Percentiles rank a stretch among this genome's conserved stretches.
phyloP scores from a whole-genome alignment of 2,797 vertebrate genomes.

The Oreochromis grahami region DNA sequence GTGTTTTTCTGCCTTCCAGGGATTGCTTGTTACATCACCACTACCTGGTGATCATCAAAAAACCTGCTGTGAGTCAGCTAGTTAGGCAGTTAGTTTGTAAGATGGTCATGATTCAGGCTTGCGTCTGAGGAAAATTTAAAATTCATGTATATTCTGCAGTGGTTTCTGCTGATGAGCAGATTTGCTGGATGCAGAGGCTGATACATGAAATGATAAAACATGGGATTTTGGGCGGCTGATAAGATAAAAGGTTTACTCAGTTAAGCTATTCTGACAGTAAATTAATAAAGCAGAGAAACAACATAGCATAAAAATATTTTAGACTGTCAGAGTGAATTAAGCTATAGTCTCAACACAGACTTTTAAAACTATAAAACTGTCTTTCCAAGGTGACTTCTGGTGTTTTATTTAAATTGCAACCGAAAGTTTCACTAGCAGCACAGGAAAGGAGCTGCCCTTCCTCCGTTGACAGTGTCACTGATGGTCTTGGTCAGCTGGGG shows the following conservation, averaged over 20 bases:
- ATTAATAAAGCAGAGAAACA: neutral
- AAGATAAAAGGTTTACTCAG: neutral
- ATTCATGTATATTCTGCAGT: slow-evolving; percentile 3
- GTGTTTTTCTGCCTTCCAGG: neutral
- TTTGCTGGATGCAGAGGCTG: slow-evolving; percentile 5
- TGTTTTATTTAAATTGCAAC: neutral
- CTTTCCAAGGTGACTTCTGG: slow-evolving; percentile 9
- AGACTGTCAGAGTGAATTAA: neutral
- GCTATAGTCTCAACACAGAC: neutral
- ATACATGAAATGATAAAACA: slow-evolving; percentile 22
- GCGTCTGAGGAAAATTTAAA: slow-evolving; percentile 12
- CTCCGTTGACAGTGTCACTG: neutral
- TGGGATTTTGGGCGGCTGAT: neutral
- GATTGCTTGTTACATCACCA: slow-evolving; percentile 34
- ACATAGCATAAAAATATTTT: neutral
- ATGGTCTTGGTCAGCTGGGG: slow-evolving; percentile 17
- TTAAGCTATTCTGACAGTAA: neutral
- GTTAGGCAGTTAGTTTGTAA: slow-evolving; percentile 15
- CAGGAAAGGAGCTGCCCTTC: neutral
- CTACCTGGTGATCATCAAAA: slow-evolving; percentile 21
- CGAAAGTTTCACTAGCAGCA: neutral
- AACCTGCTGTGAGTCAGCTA: slow-evolving; percentile 30
- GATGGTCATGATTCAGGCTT: slow-evolving; percentile 26
- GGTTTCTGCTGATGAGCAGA: slow-evolving; percentile 25
- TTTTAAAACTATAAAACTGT: neutral